Evolutionary conservation across 2,113 vertebrate species (phyloP).

Genomic region (Oreochromis spilurus): DNA sequence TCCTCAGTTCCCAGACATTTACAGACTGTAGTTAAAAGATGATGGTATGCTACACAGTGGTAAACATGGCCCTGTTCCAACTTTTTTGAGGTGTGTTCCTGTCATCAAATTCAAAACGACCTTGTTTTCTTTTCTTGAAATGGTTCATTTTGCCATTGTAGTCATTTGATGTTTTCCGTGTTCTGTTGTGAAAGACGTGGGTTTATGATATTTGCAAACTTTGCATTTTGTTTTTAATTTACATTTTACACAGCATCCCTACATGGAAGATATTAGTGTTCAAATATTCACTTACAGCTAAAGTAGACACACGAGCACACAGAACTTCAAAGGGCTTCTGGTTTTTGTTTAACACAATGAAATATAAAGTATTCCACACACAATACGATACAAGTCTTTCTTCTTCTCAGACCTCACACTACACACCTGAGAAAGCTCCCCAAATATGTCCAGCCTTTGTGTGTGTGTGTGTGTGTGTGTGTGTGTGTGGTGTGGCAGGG

Average conservation of each 20-base stretch:
- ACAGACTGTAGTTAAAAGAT: accelerated
- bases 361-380: neutral
- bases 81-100: neutral
- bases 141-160: neutral
- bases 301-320: neutral
- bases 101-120: neutral
- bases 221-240: neutral
- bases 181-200: accelerated
- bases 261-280: neutral
- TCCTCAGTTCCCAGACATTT: neutral
- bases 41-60: neutral
- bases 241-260: neutral
- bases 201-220: neutral
- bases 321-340: neutral
- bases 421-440: slow-evolving; percentile 14
- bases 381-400: neutral
- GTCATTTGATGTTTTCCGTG: neutral
- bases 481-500: neutral
- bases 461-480: neutral
- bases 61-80: neutral
- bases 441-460: neutral
- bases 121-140: neutral
- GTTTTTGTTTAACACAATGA: slow-evolving; percentile 5
- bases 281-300: neutral
- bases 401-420: neutral